A percentile compares a stretch with the other conserved stretches of the same genome.
Conservation (phyloP, 2,888 invertebrate species). For the Dynastes tityus region DNA sequence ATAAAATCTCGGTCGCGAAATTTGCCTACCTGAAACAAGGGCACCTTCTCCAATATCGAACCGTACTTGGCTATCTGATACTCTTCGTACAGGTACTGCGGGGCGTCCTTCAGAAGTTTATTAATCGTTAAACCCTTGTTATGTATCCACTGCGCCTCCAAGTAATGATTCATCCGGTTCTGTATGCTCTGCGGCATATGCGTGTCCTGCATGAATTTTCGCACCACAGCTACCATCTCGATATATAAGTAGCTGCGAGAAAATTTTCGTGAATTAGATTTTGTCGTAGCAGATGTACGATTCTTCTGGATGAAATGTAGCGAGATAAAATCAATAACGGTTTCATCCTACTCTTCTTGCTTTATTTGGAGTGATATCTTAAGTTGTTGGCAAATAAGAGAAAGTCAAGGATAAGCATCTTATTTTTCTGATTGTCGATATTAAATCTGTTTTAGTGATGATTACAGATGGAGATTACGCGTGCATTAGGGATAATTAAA, state of each 20-base stretch:
- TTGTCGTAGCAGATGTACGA: not conserved
- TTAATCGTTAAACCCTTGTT: constrained; percentile 56
- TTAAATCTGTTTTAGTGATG: too few relatives aligned
- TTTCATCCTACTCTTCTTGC: too few relatives aligned
- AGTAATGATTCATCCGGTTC: constrained; percentile 55
- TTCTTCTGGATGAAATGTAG: not conserved
- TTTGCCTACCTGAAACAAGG: constrained; percentile 58
- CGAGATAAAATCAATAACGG: not conserved
- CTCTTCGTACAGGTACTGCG: constrained; percentile 54
- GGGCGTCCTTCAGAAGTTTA: constrained; percentile 55
- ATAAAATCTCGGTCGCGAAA: not conserved
- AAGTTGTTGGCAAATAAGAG: too few relatives aligned
- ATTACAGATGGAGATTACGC: too few relatives aligned
- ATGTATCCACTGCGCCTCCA: constrained; percentile 58
- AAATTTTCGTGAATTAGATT: too few relatives aligned
- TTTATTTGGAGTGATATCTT: too few relatives aligned
- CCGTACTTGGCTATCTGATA: constrained; percentile 53
- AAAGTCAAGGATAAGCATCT: too few relatives aligned
- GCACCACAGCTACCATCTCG: constrained; percentile 55
- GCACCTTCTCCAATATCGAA: constrained; percentile 52
- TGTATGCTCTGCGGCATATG: constrained; percentile 55
- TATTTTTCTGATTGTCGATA: too few relatives aligned
- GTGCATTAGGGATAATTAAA: too few relatives aligned
- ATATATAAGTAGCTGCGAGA: constrained; percentile 54
- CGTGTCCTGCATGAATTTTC: constrained; percentile 56